Base-by-base conservation (phyloP, 2,888 invertebrate genomes). In the Apamea anceps region DNA sequence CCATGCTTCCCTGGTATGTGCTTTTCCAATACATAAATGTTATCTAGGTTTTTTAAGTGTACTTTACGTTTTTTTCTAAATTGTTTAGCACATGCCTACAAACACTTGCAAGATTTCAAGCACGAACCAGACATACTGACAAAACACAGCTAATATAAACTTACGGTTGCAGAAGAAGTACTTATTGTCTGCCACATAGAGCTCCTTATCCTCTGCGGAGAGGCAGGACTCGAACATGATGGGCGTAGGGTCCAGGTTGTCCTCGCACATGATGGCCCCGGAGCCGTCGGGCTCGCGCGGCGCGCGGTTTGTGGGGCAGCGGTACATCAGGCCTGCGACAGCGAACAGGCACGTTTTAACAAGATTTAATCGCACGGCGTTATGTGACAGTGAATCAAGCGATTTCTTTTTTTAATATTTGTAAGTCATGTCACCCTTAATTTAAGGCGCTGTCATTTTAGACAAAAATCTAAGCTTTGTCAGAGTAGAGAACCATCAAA, bases 81-180 rank as follows among this genome's bases (percentile, higher is more conserved):
- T 32, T 32, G 18, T 3, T 32, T 63, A 63, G 15, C 21, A 32
- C 10, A 63, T 7, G 10, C 21, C 21, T 32, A 3, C 4, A 21
- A 21, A 32, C 21, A 21, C 21, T 10, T 37, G 21, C 32, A 65
- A 37, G 63, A 65, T 65, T 32, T 18, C 8, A 10, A 63, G 18
- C 28, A 63, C 32, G 32, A 18, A 32, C 7, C 15, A 63, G 4
- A 32, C 21, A 21, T 63, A 70, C 32, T n/a, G 10, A 25, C 15
- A 15, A 54, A 7, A 73, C 0, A n/a, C 12, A 28, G 25, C 8
- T 45, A 25, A 45, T 25, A 54, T 1, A 77, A 76, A 94, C 96
- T 95, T 68, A 96, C 97, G 92, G 74, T 96, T 96, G 74, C 97
- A 97, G 85, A 96, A 97, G 95, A 96, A 97, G 91, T 94, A 96